phyloP scores from a whole-genome alignment of 2,888 invertebrate genomes.

The Herminia tarsipennalis region DNA sequence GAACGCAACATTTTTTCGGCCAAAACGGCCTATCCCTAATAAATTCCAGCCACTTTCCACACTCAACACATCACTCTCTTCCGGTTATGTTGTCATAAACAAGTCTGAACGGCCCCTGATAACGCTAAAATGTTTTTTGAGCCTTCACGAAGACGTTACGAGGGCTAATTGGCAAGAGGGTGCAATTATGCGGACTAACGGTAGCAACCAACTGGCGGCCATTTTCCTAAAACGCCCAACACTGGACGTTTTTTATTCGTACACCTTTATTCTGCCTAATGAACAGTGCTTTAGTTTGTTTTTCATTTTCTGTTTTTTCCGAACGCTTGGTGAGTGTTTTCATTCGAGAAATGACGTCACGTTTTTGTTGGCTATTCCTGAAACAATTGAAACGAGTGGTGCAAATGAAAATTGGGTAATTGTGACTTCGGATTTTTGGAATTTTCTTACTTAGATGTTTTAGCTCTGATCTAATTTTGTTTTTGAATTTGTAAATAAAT shows the following conservation, averaged over 20 bases:
- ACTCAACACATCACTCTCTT: conserved; percentile 28
- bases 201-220: conserved; percentile 47
- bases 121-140: conserved; percentile 57
- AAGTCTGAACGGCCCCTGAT: conserved; percentile 43
- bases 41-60: conserved; percentile 12
- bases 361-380: not conserved
- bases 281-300: conserved; percentile 30
- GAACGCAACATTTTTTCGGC: not conserved
- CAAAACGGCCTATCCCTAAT: conserved; percentile 1
- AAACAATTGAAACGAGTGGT: not conserved
- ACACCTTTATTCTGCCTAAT: conserved; percentile 37
- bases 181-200: conserved; percentile 59
- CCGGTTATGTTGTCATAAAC: conserved; percentile 37
- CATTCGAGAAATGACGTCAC: not conserved
- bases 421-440: not conserved
- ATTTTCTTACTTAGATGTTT: too few relatives aligned
- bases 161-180: conserved; percentile 64
- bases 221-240: conserved; percentile 36
- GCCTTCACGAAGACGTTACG: conserved; percentile 60
- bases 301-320: conserved; percentile 18
- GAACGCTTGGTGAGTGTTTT: conserved; percentile 2
- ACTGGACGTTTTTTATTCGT: conserved; percentile 36
- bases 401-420: not conserved
- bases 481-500: too few relatives aligned
- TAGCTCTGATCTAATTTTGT: too few relatives aligned